Evolutionary conservation across 2,797 vertebrate genomes (phyloP).

Genomic region (Sphaeramia orbicularis): DNA sequence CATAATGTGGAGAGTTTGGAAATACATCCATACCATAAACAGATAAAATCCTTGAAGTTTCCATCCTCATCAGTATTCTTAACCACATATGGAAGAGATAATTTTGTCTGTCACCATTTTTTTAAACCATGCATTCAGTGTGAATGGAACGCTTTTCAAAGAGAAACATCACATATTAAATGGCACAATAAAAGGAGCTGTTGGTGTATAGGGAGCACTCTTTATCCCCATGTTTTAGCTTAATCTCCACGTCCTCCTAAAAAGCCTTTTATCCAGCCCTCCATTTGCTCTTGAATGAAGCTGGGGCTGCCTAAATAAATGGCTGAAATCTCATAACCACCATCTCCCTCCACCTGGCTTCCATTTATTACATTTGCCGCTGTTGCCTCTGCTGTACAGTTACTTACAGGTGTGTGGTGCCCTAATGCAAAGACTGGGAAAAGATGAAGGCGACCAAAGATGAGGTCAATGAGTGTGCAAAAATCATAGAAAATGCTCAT

Average conservation of each 20-base stretch:
- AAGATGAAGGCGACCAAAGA: slow-evolving; percentile 18
- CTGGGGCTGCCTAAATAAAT: slow-evolving; percentile 45
- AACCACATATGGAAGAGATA: neutral
- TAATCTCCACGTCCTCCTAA: slow-evolving; percentile 43
- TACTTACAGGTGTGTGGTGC: slow-evolving; percentile 16
- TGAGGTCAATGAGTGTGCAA: slow-evolving; percentile 12
- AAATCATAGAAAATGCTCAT: slow-evolving; percentile 20
- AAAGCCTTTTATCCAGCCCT: slow-evolving; percentile 48
- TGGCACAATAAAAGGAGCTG: slow-evolving; percentile 52
- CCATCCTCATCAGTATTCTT: neutral
- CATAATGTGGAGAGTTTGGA: neutral
- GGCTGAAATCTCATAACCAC: slow-evolving; percentile 50
- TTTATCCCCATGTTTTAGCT: slow-evolving; percentile 31
- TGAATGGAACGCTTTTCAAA: slow-evolving; percentile 52
- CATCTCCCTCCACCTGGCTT: slow-evolving; percentile 48
- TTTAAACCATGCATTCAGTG: slow-evolving; percentile 24
- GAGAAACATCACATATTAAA: slow-evolving; percentile 47
- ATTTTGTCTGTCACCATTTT: slow-evolving; percentile 22
- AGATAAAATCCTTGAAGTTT: slow-evolving; percentile 4
- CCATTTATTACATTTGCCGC: slow-evolving; percentile 39
- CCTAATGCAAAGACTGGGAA: slow-evolving; percentile 20
- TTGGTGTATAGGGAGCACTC: slow-evolving; percentile 15
- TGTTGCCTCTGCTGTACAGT: neutral
- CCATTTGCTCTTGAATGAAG: slow-evolving; percentile 56
- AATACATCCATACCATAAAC: neutral